phyloP scores from a whole-genome alignment of 1,140 invertebrate genomes.

The Teleogryllus occipitalis region DNA sequence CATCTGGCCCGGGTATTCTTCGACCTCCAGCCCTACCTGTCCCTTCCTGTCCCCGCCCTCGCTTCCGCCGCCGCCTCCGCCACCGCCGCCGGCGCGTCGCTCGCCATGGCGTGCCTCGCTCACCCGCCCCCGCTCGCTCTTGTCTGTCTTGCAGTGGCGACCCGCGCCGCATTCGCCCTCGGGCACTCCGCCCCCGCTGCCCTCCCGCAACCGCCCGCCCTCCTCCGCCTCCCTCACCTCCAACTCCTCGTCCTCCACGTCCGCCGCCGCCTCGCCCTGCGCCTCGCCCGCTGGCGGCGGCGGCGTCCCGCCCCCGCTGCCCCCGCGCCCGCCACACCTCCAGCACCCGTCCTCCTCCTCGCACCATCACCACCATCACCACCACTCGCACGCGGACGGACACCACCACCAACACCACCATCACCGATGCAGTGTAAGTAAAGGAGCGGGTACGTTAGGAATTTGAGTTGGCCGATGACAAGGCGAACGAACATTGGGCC shows the following conservation, averaged over 20 bases:
- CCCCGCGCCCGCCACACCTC: slow-evolving; percentile 38
- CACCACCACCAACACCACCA: background rate
- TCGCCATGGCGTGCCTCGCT: no score
- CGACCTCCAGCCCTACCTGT: no score
- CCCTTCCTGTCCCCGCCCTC: no score
- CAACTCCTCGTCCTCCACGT: slow-evolving; percentile 1
- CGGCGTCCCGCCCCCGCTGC: slow-evolving; percentile 39
- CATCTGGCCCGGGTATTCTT: no score
- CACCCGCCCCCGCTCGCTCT: slow-evolving; percentile 21
- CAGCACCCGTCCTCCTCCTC: slow-evolving; percentile 24
- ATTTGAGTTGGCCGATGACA: no score
- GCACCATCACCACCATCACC: slow-evolving; percentile 39
- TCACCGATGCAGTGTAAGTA: background rate
- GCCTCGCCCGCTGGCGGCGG: slow-evolving; percentile 33
- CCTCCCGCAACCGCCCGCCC: slow-evolving; percentile 45
- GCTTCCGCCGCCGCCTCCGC: no score
- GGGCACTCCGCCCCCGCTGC: slow-evolving; percentile 50
- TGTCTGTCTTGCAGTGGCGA: slow-evolving; percentile 15
- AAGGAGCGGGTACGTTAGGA: no score
- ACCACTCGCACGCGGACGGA: slow-evolving; percentile 43
- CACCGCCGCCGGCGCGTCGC: no score
- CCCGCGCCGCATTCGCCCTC: slow-evolving; percentile 28
- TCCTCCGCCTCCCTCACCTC: slow-evolving; percentile 21
- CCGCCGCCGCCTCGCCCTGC: slow-evolving; percentile 25
- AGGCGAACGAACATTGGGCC: no score